Evolutionary conservation across 1,140 invertebrate species (phyloP).

Genomic region (Drosophila nigrodunni): DNA sequence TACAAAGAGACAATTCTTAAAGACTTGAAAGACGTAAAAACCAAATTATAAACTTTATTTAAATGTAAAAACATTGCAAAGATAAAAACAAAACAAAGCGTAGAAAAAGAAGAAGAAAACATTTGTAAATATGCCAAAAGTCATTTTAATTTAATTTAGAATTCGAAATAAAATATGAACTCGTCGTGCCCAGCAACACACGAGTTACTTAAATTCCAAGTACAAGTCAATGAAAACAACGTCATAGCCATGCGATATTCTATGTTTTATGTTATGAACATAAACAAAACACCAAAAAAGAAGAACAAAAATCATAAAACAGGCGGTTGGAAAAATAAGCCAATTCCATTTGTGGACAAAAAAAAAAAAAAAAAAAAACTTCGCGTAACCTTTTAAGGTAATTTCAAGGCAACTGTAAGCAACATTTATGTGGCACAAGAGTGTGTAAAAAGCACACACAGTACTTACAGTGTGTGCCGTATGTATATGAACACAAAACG

Average conservation of each 20-base stretch:
- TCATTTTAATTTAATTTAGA: too few species aligned
- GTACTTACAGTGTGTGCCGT: too few species aligned
- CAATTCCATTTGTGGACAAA: background rate
- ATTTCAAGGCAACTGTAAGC: slow-evolving; percentile 7
- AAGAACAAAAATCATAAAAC: background rate
- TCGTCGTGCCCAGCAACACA: background rate
- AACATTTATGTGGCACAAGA: slow-evolving; percentile 6
- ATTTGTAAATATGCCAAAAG: background rate
- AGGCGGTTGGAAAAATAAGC: background rate
- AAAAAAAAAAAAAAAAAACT: background rate
- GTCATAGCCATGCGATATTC: background rate
- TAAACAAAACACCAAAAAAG: background rate
- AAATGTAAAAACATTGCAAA: background rate
- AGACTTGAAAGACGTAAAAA: background rate
- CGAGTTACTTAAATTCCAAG: background rate
- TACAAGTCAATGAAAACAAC: background rate
- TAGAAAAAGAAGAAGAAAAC: background rate
- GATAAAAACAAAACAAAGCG: background rate
- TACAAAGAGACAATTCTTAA: too few species aligned
- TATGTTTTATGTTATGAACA: background rate
- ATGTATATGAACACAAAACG: background rate
- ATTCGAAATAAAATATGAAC: background rate
- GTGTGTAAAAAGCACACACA: background rate
- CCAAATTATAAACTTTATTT: background rate
- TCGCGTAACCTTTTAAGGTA: background rate